Evolutionary conservation across 2,888 invertebrate genomes (phyloP).

Genomic region (Melieria crassipennis): DNA sequence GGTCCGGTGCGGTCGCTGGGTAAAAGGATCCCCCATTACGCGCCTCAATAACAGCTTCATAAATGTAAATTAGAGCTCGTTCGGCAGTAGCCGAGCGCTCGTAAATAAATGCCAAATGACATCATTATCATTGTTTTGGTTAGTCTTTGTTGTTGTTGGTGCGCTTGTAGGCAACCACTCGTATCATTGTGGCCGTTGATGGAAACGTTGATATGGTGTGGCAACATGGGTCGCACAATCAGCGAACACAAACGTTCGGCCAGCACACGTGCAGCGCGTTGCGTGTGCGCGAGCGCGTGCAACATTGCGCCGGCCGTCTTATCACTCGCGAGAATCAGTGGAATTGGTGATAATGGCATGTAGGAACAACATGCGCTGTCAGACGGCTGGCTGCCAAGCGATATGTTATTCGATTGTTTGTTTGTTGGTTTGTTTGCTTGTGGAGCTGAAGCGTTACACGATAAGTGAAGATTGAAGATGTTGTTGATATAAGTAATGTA

Average conservation of each 20-base stretch:
- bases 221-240: slow-evolving; percentile 23
- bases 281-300: no score
- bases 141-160: slow-evolving; percentile 16
- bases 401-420: no score
- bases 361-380: slow-evolving; percentile 63
- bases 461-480: no score
- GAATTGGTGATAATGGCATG: slow-evolving; percentile 60
- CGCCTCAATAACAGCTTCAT: slow-evolving; percentile 59
- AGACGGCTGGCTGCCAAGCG: slow-evolving; percentile 29
- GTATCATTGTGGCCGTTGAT: slow-evolving; percentile 53
- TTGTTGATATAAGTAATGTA: no score
- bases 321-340: slow-evolving; percentile 47
- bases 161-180: slow-evolving; percentile 28
- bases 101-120: slow-evolving; percentile 65
- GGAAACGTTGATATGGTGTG: slow-evolving; percentile 44
- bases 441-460: no score
- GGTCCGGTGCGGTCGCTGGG: not conserved
- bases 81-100: slow-evolving; percentile 60
- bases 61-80: slow-evolving; percentile 65
- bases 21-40: slow-evolving; percentile 37
- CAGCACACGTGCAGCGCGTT: no score
- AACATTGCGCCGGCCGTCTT: slow-evolving; percentile 2
- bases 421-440: no score
- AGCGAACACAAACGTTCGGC: not conserved
- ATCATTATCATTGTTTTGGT: slow-evolving; percentile 56